A percentile compares a stretch with the other conserved stretches of the same genome.
These are phyloP conservation scores for Patiria miniata DNA, from an alignment of 35 echinoderm and acorn worm species.

Conservation along the genomic window DNA sequence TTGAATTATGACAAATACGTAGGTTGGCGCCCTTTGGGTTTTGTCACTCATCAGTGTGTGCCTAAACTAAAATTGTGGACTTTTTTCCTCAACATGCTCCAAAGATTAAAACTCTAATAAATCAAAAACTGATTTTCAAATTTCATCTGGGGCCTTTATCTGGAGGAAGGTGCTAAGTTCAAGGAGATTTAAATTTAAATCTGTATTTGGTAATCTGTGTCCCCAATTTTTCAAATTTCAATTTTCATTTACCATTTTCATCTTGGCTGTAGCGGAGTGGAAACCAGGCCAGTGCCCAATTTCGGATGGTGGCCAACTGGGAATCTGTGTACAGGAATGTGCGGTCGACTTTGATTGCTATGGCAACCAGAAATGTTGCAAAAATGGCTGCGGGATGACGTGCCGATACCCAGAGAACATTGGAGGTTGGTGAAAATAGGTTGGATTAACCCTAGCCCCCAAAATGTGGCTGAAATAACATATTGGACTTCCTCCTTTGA, in stretches of 20 bases:
- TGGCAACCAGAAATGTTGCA: constrained; percentile 5
- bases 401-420: background rate
- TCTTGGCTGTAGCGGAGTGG: background rate
- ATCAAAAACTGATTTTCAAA: too few species aligned
- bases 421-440: background rate
- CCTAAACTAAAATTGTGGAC: too few species aligned
- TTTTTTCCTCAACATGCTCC: too few species aligned
- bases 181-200: too few species aligned
- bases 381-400: constrained; percentile 5
- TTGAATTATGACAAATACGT: too few species aligned
- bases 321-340: background rate
- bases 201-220: too few species aligned
- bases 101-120: too few species aligned
- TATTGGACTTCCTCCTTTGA: background rate
- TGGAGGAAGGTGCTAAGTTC: too few species aligned
- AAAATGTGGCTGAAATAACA: background rate
- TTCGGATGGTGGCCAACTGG: background rate
- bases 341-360: background rate
- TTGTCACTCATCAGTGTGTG: too few species aligned
- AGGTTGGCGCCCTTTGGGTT: too few species aligned
- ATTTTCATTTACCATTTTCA: background rate
- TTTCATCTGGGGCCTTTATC: too few species aligned
- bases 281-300: background rate
- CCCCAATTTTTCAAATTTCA: background rate
- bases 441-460: background rate